Evolutionary conservation across 1,140 invertebrate genomes (phyloP).

Genomic region (Eufriesea mexicana): DNA sequence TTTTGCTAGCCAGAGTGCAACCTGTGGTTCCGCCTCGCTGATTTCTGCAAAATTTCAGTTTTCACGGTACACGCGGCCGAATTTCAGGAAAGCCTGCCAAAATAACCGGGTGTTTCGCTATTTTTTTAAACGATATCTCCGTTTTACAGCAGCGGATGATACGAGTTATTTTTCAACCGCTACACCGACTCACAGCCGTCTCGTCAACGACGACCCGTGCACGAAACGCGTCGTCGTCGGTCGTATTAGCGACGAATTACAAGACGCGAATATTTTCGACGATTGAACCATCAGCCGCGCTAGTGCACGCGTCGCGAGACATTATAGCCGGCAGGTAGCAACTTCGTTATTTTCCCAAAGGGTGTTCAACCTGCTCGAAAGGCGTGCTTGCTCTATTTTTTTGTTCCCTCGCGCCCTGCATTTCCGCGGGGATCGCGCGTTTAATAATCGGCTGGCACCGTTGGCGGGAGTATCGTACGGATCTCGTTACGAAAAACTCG

Average conservation of each 20-base stretch:
- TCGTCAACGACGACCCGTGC: too few relatives aligned
- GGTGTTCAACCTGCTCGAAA: background rate
- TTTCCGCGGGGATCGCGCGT: background rate
- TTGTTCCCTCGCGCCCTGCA: slow-evolving; percentile 9
- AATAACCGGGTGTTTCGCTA: background rate
- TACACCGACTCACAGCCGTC: too few relatives aligned
- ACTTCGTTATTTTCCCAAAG: slow-evolving; percentile 3
- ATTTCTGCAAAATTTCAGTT: slow-evolving; percentile 1
- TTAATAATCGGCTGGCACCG: slow-evolving; percentile 4
- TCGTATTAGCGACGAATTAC: background rate
- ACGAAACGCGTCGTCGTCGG: background rate
- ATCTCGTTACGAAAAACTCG: slow-evolving; percentile 29
- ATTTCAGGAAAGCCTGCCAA: background rate
- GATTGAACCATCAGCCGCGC: too few relatives aligned
- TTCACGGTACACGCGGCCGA: background rate
- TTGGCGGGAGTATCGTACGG: background rate
- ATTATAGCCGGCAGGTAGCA: background rate
- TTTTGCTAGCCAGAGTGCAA: background rate
- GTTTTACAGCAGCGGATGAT: background rate
- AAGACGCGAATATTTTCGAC: background rate
- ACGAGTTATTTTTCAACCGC: background rate
- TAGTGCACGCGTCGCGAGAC: background rate
- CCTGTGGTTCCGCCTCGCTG: background rate
- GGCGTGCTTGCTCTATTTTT: slow-evolving; percentile 1
- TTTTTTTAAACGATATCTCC: background rate